These are phyloP conservation scores for Syrista parreyssii DNA, from an alignment of 2,888 invertebrate genomes.

Conservation along the genomic window DNA sequence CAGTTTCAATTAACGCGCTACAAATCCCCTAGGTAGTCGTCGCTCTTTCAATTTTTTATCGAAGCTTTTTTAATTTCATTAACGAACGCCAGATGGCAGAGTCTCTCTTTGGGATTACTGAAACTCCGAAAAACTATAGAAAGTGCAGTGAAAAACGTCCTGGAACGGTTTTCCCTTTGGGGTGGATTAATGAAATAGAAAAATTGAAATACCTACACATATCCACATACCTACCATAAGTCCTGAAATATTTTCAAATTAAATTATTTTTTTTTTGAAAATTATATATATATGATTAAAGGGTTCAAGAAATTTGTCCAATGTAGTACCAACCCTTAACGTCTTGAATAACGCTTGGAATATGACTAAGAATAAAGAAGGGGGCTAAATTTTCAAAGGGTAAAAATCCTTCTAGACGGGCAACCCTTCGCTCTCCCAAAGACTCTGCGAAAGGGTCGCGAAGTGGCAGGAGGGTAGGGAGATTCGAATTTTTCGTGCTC, in stretches of 20 bases:
- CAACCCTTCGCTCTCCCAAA: neutral
- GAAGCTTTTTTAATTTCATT: conserved; percentile 59
- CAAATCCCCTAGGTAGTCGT: conserved; percentile 51
- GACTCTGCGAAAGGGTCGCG: neutral
- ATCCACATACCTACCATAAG: neutral
- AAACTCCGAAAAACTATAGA: conserved; percentile 38
- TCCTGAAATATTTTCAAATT: neutral
- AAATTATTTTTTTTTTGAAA: neutral
- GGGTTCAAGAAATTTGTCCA: neutral
- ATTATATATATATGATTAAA: neutral
- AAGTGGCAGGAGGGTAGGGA: neutral
- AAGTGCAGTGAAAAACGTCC: conserved; percentile 17
- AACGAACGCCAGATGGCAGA: conserved; percentile 58
- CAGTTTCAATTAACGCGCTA: conserved; percentile 63
- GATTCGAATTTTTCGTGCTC: conserved; percentile 21
- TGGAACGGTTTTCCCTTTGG: neutral
- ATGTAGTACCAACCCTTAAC: neutral
- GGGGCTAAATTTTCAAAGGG: neutral
- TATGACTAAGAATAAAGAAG: neutral
- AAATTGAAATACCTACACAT: neutral
- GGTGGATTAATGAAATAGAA: neutral
- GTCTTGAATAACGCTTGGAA: neutral
- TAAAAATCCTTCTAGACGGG: neutral
- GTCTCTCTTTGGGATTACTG: conserved; percentile 58
- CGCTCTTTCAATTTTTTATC: conserved; percentile 39